Evolutionary conservation across 2,888 invertebrate species (phyloP).

Genomic region (Labia minor): DNA sequence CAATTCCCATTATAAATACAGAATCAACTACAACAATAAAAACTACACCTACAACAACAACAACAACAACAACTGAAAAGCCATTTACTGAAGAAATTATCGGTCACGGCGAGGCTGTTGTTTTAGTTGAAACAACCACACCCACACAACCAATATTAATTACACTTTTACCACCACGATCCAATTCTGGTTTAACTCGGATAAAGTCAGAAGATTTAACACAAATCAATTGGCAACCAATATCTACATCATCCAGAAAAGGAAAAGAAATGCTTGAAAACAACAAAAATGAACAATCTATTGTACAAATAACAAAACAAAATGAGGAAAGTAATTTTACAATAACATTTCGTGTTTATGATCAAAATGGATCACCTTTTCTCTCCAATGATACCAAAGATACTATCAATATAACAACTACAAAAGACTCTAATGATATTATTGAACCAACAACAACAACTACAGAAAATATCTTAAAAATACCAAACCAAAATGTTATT

Average conservation of each 20-base stretch:
- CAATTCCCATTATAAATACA: too few species aligned
- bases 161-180: constrained; percentile 14
- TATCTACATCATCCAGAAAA: not conserved
- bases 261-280: not conserved
- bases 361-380: not conserved
- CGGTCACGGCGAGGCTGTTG: not conserved
- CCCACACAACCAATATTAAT: too few species aligned
- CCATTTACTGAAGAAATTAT: not conserved
- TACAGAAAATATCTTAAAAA: too few species aligned
- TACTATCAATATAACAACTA: not conserved
- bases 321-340: not conserved
- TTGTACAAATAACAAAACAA: constrained; percentile 18
- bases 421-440: too few species aligned
- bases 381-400: not conserved
- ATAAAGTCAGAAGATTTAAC: not conserved
- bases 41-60: not conserved
- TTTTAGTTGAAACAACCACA: too few species aligned
- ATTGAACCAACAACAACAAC: too few species aligned
- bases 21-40: not conserved
- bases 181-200: not conserved
- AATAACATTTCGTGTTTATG: not conserved
- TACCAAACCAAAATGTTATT: too few species aligned
- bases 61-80: not conserved
- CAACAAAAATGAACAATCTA: constrained; percentile 17
- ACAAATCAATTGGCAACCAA: not conserved